Conservation (phyloP, 2,888 invertebrate genomes). For the Diarsia dahlii region DNA sequence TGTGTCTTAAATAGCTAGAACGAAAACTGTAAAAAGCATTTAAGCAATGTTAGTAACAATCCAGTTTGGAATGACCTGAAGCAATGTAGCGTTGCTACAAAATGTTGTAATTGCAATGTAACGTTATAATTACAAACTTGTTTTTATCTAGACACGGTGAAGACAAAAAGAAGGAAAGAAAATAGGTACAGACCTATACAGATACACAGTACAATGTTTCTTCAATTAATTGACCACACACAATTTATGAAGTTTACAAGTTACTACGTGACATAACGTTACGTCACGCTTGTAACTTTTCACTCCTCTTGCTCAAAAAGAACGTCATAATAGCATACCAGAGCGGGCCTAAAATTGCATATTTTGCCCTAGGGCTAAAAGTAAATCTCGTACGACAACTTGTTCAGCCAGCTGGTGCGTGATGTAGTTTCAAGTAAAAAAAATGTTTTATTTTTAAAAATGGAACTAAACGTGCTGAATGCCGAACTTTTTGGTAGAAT, state of each 20-base stretch:
- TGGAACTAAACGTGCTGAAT: too few relatives aligned
- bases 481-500: too few relatives aligned
- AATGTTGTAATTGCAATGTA: constrained; percentile 19
- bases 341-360: too few relatives aligned
- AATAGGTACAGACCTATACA: too few relatives aligned
- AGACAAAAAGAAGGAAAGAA: neutral
- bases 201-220: neutral
- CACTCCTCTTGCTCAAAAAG: too few relatives aligned
- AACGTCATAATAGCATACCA: too few relatives aligned
- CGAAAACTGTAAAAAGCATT: constrained; percentile 28
- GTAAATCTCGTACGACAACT: too few relatives aligned
- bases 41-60: constrained; percentile 23
- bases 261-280: neutral
- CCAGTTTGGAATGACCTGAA: constrained; percentile 31
- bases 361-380: too few relatives aligned
- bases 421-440: too few relatives aligned
- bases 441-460: too few relatives aligned
- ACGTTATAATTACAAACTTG: constrained; percentile 21
- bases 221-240: neutral
- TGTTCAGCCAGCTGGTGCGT: too few relatives aligned
- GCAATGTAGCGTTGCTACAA: constrained; percentile 33
- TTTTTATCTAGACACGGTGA: neutral
- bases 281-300: too few relatives aligned
- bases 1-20: constrained; percentile 21
- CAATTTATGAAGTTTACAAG: neutral